A percentile compares a stretch with the other conserved stretches of the same genome.
These are phyloP conservation scores for Tipula unca DNA, from an alignment of 2,888 invertebrate species.

Conservation along the genomic window DNA sequence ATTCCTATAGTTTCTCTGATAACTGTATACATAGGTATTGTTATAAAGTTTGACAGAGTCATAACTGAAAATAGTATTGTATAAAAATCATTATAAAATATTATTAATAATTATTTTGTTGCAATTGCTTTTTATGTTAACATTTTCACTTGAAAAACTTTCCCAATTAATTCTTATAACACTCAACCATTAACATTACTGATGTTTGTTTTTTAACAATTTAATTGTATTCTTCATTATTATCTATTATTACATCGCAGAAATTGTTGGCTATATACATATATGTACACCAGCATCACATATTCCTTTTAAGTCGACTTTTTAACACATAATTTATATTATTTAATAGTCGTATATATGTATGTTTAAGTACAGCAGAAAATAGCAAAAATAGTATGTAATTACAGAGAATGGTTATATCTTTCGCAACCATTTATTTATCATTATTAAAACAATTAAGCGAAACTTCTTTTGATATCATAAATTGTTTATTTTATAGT, in stretches of 20 bases:
- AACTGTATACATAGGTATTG: no score
- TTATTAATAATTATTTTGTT: not conserved
- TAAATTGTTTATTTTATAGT: not conserved
- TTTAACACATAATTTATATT: not conserved
- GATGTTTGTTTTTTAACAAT: not conserved
- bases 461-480: not conserved
- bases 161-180: not conserved
- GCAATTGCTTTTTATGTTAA: not conserved
- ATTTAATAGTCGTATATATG: not conserved
- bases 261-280: not conserved
- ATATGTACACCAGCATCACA: not conserved
- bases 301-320: not conserved
- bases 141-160: not conserved
- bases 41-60: no score
- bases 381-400: not conserved
- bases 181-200: not conserved
- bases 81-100: not conserved
- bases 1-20: no score
- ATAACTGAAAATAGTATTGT: no score
- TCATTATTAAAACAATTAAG: slow-evolving; percentile 8
- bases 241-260: not conserved
- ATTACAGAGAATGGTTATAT: not conserved
- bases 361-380: no score
- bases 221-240: not conserved
- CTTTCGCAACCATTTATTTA: slow-evolving; percentile 15